These are phyloP conservation scores for Pediacus dermestoides DNA, from an alignment of 2,888 invertebrate genomes.

Conservation along the genomic window DNA sequence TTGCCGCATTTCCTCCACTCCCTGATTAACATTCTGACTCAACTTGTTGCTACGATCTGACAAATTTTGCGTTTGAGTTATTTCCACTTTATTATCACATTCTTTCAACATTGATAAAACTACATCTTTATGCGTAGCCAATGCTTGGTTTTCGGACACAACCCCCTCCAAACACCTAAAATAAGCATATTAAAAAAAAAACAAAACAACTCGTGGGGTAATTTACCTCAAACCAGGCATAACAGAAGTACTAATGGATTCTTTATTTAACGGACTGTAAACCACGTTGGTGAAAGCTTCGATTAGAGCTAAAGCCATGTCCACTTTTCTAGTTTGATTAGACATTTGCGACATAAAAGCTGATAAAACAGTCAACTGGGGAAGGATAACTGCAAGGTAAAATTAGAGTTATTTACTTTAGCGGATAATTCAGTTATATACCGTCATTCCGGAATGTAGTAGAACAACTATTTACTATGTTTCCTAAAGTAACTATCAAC, in stretches of 20 bases:
- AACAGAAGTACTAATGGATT: conserved; percentile 50
- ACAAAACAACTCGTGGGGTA: conserved; percentile 5
- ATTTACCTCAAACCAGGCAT: conserved; percentile 53
- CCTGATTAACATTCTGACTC: conserved; percentile 51
- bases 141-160: conserved; percentile 48
- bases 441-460: conserved; percentile 60
- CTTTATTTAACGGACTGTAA: conserved; percentile 53
- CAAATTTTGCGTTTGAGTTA: neutral
- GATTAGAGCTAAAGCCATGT: conserved; percentile 59
- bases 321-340: conserved; percentile 55
- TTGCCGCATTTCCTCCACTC: conserved; percentile 60
- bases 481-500: conserved; percentile 59
- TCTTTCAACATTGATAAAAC: conserved; percentile 54
- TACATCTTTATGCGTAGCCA: conserved; percentile 52
- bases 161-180: conserved; percentile 51
- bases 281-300: conserved; percentile 62
- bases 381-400: conserved; percentile 57
- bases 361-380: conserved; percentile 58
- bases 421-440: conserved; percentile 37
- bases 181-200: conserved; percentile 9
- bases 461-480: conserved; percentile 59
- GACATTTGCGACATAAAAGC: conserved; percentile 54
- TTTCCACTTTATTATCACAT: conserved; percentile 52
- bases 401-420: conserved; percentile 5
- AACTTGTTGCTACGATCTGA: conserved; percentile 30